phyloP scores from a whole-genome alignment of 2,888 invertebrate genomes.

The Oscheius sp. region DNA sequence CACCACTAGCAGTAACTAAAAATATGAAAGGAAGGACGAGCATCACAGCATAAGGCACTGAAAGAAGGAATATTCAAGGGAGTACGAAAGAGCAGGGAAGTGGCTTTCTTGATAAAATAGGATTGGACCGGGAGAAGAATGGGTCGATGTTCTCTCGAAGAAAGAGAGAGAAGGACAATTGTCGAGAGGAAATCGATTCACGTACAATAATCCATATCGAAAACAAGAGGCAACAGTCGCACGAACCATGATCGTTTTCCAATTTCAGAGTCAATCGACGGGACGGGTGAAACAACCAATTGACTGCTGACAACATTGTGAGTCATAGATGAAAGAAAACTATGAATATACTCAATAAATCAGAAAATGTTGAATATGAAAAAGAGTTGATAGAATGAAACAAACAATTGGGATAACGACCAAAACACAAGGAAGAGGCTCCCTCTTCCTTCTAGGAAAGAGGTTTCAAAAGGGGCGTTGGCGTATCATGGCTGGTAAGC shows the following conservation, averaged over 20 bases:
- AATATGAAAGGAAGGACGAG: neutral
- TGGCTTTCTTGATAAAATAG: neutral
- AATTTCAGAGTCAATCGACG: neutral
- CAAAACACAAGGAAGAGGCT: neutral
- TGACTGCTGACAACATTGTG: too few species aligned
- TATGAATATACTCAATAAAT: too few species aligned
- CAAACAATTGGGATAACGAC: neutral
- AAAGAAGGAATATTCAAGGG: neutral
- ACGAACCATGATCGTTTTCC: neutral
- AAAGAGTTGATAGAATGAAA: neutral
- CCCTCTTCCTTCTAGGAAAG: neutral
- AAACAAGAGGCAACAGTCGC: neutral
- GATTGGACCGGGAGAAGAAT: too few species aligned
- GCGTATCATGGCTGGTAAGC: conserved; percentile 14
- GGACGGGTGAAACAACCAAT: neutral
- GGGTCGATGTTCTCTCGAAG: too few species aligned
- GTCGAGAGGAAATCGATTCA: neutral
- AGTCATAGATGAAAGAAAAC: too few species aligned
- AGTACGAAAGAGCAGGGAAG: neutral
- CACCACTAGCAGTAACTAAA: neutral
- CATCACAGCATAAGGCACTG: conserved; percentile 32
- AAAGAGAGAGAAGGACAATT: neutral
- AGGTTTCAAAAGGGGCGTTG: neutral
- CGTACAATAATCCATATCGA: neutral
- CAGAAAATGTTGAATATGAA: neutral